Percentiles rank a stretch among this genome's conserved stretches.
Conservation (phyloP, 2,113 vertebrate species). For the Symphodus melops region DNA sequence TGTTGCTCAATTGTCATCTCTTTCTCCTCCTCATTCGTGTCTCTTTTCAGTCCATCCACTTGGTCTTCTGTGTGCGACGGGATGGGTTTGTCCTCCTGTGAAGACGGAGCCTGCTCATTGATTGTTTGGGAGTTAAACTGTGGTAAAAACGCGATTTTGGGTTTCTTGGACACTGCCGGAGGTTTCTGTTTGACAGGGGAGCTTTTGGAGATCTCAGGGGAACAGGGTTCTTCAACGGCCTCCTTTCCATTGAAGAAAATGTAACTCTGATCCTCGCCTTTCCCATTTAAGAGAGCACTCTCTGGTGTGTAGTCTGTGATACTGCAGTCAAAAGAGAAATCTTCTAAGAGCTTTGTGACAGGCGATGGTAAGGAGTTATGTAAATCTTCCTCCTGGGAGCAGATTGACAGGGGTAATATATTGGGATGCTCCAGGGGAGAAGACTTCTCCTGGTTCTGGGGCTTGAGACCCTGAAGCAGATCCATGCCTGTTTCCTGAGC, state of each 20-base stretch:
- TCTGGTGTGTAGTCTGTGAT: slow-evolving; percentile 27
- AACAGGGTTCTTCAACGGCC: slow-evolving; percentile 46
- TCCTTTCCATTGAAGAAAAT: slow-evolving; percentile 38
- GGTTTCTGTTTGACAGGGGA: slow-evolving; percentile 88
- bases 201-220: slow-evolving; percentile 61
- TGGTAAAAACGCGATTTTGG: slow-evolving; percentile 87
- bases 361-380: slow-evolving; percentile 76
- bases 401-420: slow-evolving; percentile 31
- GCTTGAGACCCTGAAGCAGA: slow-evolving; percentile 69
- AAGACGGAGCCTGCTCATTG: slow-evolving; percentile 20
- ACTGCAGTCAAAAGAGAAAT: slow-evolving; percentile 69
- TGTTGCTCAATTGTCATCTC: slow-evolving; percentile 54
- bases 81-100: slow-evolving; percentile 14
- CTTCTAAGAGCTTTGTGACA: slow-evolving; percentile 75
- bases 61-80: slow-evolving; percentile 42
- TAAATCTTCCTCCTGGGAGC: slow-evolving; percentile 42
- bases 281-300: slow-evolving; percentile 24
- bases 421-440: slow-evolving; percentile 65
- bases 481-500: slow-evolving; percentile 81
- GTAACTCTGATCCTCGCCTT: slow-evolving; percentile 31
- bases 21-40: slow-evolving; percentile 55
- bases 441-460: slow-evolving; percentile 74
- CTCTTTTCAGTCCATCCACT: slow-evolving; percentile 47
- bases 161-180: slow-evolving; percentile 92
- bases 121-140: slow-evolving; percentile 50